Conservation (phyloP, 2,797 vertebrate species). For the Phylloscopus collybita region DNA sequence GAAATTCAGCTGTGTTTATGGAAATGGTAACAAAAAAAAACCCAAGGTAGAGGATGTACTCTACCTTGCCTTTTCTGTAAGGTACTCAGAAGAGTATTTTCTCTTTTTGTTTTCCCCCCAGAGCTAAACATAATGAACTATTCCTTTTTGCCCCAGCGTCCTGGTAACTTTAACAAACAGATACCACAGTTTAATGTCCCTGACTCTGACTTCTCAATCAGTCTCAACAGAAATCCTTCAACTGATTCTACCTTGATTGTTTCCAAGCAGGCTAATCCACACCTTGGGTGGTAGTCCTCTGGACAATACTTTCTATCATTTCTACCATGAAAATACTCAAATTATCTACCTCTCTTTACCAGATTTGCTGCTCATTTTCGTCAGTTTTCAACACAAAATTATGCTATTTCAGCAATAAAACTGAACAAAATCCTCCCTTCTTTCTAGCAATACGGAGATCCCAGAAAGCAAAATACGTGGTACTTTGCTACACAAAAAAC, state of each 20-base stretch:
- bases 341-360: neutral
- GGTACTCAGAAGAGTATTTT: neutral
- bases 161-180: neutral
- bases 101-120: rapidly evolving
- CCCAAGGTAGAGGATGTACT: neutral
- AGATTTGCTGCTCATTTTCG: neutral
- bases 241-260: neutral
- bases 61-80: neutral
- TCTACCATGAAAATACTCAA: neutral
- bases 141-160: rapidly evolving
- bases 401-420: neutral
- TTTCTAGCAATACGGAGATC: neutral
- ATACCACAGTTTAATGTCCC: neutral
- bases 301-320: neutral
- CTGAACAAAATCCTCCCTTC: neutral
- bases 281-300: neutral
- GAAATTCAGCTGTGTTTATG: neutral
- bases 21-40: neutral
- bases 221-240: neutral
- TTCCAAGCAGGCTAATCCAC: neutral
- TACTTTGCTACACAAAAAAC: neutral
- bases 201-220: neutral
- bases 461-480: neutral
- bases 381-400: neutral
- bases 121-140: neutral